Evolutionary conservation across 2,888 invertebrate genomes (phyloP), one percentile per base, ranked within the genome.

Genomic region (Cheilosia grossa): DNA sequence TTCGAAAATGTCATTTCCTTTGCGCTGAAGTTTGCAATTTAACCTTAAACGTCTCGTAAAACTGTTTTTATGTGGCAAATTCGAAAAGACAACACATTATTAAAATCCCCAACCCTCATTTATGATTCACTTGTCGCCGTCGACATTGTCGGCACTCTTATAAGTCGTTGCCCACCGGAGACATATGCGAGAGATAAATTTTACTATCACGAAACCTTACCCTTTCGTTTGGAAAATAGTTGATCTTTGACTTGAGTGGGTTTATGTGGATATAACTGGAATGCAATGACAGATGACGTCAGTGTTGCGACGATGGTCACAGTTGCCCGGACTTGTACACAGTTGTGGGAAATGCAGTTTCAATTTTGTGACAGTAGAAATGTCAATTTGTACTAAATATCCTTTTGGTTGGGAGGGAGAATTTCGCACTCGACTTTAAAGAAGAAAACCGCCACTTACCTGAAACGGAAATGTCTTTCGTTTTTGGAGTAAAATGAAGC

Each of bases 41-140:
- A 69, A 70, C 64, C 75, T 19, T 42, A 77, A 64, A 42, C 59
- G 42, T 40, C 40, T 77, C 82, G 30, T 77, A 77, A 82, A 77
- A 70, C 49, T 7, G 40, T 47, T 70, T 77, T 72, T 70, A 66
- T 77, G 58, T 9, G 30, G 21, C 24, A 59, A 77, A 59, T 58
- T 13, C 42, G 49, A 64, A 30, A 56, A 66, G 17, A 27, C 53
- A 42, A 27, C 17, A 33, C 54, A 56, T 72, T 72, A 72, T 72
- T 49, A 72, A 72, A 53, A 70, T 42, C 49, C 7, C 47, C 10
- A 51, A n/a, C 59, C 61, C 27, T 19, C 42, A 33, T 47, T 58
- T 70, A 70, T 69, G 69, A 58, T 37, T 37, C 58, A 58, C 24
- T 70, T 70, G 66, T 40, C 37, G 42, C n/a, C 58, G 27, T 24